Base-by-base conservation (phyloP, 2,797 vertebrate genomes). In the Fistularia commersonii region DNA sequence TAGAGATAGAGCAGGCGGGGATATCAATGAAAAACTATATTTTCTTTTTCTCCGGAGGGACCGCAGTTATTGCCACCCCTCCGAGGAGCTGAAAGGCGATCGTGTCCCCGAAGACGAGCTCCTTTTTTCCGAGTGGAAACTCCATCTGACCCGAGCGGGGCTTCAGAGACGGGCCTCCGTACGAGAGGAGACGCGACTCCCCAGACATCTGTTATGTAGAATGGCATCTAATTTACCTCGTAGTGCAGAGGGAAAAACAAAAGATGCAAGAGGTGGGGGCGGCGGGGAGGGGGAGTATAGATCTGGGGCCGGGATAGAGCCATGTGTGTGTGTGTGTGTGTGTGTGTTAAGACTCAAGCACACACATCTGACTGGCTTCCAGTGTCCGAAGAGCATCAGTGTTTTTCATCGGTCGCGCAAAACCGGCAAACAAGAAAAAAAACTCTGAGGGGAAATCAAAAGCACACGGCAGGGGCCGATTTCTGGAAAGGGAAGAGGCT, bases 141-240 rank as follows among this genome's bases (percentile, higher is more conserved):
- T 57, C 55, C 67, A 82, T 83, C 81, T 73, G 76, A 78, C 60
- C 62, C 46, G 8, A 59, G 56, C 64, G 54, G 57, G 64, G 49
- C 49, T 61, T 68, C 48, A 61, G 68, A 74, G 72, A 48, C 43
- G 54, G 51, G 66, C 55, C 32, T 23, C 55, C 13, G 41, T 9
- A 14, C 48, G 49, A 44, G 68, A 67, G 69, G 66, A 66, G 69
- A 71, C 55, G 53, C 2, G 65, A 72, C 60, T 83, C 78, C 81
- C 74, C 53, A 70, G 77, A 82, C 83, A 84, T 87, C 79, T 87
- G 83, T 64, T 84, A 51, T 51, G 61, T 62, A 62, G 64, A 82
- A 48, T 15, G 55, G 57, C 76, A 54, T 74, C 77, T 82, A 69
- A 77, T 84, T 80, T 79, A 73, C 64, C 63, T 67, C 64, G 64